Evolutionary conservation across 2,888 invertebrate species (phyloP).

Genomic region (Chouioia cunea): DNA sequence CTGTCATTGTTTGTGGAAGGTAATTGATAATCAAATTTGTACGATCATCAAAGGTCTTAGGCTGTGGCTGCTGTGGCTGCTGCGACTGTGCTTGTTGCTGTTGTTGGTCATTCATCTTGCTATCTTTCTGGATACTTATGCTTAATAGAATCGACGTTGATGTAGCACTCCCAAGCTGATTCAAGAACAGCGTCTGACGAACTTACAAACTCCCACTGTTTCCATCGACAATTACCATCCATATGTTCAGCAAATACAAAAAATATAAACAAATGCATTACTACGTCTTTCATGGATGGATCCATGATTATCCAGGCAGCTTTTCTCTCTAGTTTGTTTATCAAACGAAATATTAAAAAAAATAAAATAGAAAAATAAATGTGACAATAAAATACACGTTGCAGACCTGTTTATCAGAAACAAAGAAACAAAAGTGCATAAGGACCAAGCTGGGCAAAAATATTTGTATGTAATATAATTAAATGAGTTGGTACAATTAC

Average conservation of each 20-base stretch:
- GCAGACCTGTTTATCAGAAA: slow-evolving; percentile 68
- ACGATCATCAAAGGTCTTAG: slow-evolving; percentile 56
- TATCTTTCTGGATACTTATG: slow-evolving; percentile 49
- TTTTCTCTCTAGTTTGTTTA: slow-evolving; percentile 54
- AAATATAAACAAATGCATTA: slow-evolving; percentile 69
- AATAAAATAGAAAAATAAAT: slow-evolving; percentile 68
- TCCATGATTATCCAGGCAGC: slow-evolving; percentile 55
- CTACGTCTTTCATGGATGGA: slow-evolving; percentile 58
- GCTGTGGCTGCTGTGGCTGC: slow-evolving; percentile 50
- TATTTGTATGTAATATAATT: slow-evolving; percentile 41
- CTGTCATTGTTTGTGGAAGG: slow-evolving; percentile 93
- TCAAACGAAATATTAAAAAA: slow-evolving; percentile 55
- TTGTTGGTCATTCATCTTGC: slow-evolving; percentile 65
- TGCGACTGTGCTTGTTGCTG: slow-evolving; percentile 59
- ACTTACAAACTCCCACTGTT: slow-evolving; percentile 60
- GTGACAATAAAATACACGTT: slow-evolving; percentile 61
- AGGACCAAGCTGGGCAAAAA: slow-evolving; percentile 52
- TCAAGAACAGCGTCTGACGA: slow-evolving; percentile 34
- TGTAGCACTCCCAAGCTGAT: slow-evolving; percentile 39
- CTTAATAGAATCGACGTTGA: slow-evolving; percentile 47
- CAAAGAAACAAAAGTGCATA: slow-evolving; percentile 66
- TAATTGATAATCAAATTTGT: slow-evolving; percentile 96
- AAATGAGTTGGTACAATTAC: slow-evolving; percentile 28
- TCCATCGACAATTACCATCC: slow-evolving; percentile 61
- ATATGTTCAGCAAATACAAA: slow-evolving; percentile 68